Evolutionary conservation across 2,113 vertebrate species (phyloP), one percentile per base, ranked within the genome.

Genomic region (Hymenochirus boettgeri): DNA sequence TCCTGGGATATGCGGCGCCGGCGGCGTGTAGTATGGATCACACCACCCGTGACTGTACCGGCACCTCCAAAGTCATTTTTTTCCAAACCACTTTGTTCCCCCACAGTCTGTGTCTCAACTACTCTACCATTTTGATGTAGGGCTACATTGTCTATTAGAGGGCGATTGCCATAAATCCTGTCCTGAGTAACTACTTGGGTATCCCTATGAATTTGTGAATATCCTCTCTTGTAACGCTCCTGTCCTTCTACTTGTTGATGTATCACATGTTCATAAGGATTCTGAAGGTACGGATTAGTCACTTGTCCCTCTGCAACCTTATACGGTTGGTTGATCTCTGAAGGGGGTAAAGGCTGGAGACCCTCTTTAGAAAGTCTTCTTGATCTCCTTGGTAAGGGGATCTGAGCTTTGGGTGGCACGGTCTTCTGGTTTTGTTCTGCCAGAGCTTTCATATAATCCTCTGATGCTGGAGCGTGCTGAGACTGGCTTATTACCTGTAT

Each of bases 311-410:
- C 85, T 52, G 73, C 65, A 23, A 81, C 76, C n/a, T 85, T 87
- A 65, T 80, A 75, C 64, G 73, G 58, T 57, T 80, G 48, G 7
- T 84, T 79, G 69, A 70, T 8, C 5, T 4, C 25, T 13, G 55
- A 18, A 62, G 83, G 54, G 6, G 73, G 71, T 1, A 87, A 74
- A 19, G 92, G 88, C 42, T 86, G 79, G 7, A 85, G 86, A 0
- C 92, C 93, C 76, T 99, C 96, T 83, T 93, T 97, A 10, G 96
- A 98, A 71, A 97, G 89, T 56, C 93, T 88, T 5, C 93, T 88
- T 12, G 95, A 96, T n/a, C 95, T 82, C 48, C 94, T 90, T 6
- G 90, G 91, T 54, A 93, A 90, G 21, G 87, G 78, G 59, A 89
- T 88, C 75, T 85, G 90, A 57, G 89, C 74, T 73, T 88, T 87